Evolutionary conservation across 2,113 vertebrate species (phyloP).

Genomic region (Prunella fulvescens): DNA sequence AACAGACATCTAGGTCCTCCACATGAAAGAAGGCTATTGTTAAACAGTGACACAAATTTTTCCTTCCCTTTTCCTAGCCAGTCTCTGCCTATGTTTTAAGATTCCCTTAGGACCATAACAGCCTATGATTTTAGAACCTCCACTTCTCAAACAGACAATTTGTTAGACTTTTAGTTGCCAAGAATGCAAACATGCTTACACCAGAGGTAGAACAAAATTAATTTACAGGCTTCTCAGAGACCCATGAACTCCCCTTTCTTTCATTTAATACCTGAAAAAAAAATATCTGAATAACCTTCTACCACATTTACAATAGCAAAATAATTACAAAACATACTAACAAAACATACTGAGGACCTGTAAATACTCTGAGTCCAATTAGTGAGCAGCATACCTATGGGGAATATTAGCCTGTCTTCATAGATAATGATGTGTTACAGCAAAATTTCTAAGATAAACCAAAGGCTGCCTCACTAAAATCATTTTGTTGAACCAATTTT

Average conservation of each 20-base stretch:
- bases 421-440: neutral
- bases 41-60: slow-evolving; percentile 44
- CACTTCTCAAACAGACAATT: neutral
- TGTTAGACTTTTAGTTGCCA: neutral
- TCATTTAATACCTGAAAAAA: neutral
- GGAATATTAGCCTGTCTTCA: neutral
- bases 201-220: neutral
- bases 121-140: neutral
- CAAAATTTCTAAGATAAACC: neutral
- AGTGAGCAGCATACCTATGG: neutral
- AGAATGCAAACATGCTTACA: neutral
- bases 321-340: neutral
- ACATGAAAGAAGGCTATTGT: slow-evolving; percentile 59
- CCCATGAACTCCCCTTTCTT: neutral
- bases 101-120: slow-evolving; percentile 14
- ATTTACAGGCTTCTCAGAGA: neutral
- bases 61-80: slow-evolving; percentile 10
- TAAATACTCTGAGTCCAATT: neutral
- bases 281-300: neutral
- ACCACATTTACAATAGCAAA: neutral
- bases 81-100: slow-evolving; percentile 28
- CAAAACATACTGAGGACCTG: neutral
- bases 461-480: neutral
- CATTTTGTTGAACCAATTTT: neutral
- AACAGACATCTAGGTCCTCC: slow-evolving; percentile 55